Evolutionary conservation across 2,113 vertebrate genomes (phyloP).

Genomic region (Sisor rabdophorus): DNA sequence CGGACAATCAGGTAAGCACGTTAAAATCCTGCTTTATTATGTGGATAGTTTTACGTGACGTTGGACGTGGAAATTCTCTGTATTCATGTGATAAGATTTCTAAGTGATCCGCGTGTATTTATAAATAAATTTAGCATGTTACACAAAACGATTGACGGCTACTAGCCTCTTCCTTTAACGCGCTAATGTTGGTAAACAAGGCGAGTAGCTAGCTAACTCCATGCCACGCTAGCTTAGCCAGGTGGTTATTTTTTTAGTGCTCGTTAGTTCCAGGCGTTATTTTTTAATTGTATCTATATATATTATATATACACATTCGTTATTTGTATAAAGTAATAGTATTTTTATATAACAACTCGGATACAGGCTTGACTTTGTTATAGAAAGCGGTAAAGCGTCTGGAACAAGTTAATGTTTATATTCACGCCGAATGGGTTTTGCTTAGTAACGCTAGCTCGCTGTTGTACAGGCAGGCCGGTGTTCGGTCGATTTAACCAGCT

Average conservation of each 20-base stretch:
- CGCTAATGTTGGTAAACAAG: slow-evolving; percentile 23
- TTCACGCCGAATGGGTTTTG: not conserved
- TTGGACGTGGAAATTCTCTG: not conserved
- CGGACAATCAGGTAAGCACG: slow-evolving; percentile 31
- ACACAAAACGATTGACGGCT: not conserved
- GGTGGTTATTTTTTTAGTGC: not conserved
- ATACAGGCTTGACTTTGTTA: no score
- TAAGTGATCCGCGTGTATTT: not conserved
- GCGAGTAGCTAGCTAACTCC: not conserved
- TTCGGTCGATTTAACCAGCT: not conserved
- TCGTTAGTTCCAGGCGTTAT: not conserved
- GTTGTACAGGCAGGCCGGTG: not conserved
- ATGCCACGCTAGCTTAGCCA: not conserved
- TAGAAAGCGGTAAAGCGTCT: not conserved
- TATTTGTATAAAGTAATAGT: no score
- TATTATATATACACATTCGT: not conserved
- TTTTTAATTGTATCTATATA: not conserved
- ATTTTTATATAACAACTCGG: not conserved
- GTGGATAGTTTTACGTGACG: not conserved
- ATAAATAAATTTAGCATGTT: not conserved
- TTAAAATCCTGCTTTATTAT: not conserved
- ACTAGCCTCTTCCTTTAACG: not conserved
- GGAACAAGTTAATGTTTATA: not conserved
- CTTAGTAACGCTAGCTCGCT: slow-evolving; percentile 25
- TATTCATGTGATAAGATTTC: no score